A percentile compares a stretch with the other conserved stretches of the same genome.
Evolutionary conservation across 2,113 vertebrate species (phyloP).

Genomic region (Zosterops pallidus): DNA sequence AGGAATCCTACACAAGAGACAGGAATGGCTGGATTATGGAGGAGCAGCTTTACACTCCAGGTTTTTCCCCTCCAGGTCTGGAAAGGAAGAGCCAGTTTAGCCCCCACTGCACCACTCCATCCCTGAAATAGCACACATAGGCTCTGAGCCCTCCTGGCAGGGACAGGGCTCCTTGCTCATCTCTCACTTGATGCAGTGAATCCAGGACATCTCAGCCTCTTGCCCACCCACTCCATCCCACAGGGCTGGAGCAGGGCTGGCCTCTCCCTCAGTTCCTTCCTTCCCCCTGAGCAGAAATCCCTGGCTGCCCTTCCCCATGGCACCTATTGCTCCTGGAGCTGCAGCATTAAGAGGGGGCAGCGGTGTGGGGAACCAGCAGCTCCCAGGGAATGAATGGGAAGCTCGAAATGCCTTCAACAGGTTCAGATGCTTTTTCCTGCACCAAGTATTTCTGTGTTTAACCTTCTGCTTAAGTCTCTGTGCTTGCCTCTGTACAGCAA

Average conservation of each 20-base stretch:
- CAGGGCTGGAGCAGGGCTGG: neutral
- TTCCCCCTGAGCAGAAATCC: neutral
- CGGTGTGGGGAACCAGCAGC: neutral
- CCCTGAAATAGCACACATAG: neutral
- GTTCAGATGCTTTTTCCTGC: neutral
- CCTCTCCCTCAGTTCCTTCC: neutral
- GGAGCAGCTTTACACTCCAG: neutral
- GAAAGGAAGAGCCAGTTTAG: neutral
- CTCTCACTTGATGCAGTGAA: neutral
- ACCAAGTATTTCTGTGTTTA: neutral
- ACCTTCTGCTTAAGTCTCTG: neutral
- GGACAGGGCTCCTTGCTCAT: neutral
- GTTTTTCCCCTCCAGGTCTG: neutral
- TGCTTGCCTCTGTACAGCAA: neutral
- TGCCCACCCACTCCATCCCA: neutral
- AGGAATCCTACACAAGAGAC: neutral
- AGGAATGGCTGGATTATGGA: neutral
- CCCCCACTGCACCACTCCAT: neutral
- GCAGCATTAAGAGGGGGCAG: neutral
- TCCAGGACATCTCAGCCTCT: neutral
- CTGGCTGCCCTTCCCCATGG: accelerated
- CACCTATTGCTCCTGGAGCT: neutral
- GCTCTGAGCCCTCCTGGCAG: neutral
- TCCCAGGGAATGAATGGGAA: neutral
- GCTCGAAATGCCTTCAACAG: neutral